A percentile compares a stretch with the other conserved stretches of the same genome.
These are phyloP conservation scores for Orthosia gracilis DNA, from an alignment of 2,888 invertebrate species.

Conservation along the genomic window DNA sequence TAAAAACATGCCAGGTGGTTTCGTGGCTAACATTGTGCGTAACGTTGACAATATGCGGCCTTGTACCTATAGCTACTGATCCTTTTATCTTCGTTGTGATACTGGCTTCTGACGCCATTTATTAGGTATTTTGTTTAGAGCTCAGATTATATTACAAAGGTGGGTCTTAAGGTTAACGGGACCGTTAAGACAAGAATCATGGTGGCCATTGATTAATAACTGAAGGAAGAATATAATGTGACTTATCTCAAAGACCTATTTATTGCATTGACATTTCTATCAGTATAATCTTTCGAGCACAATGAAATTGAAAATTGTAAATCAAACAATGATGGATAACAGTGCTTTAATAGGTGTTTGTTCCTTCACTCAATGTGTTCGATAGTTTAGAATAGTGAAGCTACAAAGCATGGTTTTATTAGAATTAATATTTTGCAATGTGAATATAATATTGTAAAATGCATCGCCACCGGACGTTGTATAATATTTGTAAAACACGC, in stretches of 20 bases:
- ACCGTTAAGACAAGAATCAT: constrained; percentile 64
- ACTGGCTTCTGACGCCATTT: constrained; percentile 73
- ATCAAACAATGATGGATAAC: constrained; percentile 49
- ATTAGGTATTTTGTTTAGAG: constrained; percentile 71
- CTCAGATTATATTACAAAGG: constrained; percentile 63
- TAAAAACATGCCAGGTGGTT: constrained; percentile 69
- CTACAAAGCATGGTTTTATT: neutral
- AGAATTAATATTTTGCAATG: constrained; percentile 12
- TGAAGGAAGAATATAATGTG: constrained; percentile 49
- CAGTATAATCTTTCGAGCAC: constrained; percentile 48
- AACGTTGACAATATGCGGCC: constrained; percentile 77
- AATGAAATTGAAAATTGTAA: constrained; percentile 57
- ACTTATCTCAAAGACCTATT: constrained; percentile 53
- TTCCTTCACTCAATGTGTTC: constrained; percentile 35
- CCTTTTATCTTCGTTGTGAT: constrained; percentile 76
- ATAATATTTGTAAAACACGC: constrained; percentile 38
- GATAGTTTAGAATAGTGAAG: constrained; percentile 21
- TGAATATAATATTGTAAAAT: neutral
- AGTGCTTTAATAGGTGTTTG: constrained; percentile 33
- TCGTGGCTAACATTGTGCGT: constrained; percentile 64
- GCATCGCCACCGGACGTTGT: constrained; percentile 13
- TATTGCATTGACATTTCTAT: constrained; percentile 62
- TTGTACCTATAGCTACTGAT: constrained; percentile 74
- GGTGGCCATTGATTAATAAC: constrained; percentile 59
- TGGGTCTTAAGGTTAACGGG: constrained; percentile 68